Evolutionary conservation across 2,888 invertebrate species (phyloP), one percentile per base, ranked within the genome.

Genomic region (Drosophila paranaensis): DNA sequence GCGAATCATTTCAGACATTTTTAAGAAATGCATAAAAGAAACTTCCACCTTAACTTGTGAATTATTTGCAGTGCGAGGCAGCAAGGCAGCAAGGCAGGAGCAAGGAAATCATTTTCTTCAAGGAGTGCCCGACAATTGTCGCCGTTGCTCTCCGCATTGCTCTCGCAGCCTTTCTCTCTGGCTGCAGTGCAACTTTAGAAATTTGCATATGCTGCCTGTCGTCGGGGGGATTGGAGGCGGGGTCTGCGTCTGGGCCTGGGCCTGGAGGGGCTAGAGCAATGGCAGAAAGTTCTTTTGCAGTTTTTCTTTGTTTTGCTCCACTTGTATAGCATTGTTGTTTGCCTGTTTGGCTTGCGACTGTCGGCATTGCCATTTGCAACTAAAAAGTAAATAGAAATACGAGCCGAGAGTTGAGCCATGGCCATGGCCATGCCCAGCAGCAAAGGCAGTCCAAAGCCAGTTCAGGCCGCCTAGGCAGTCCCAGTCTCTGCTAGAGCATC

Each of bases 171-270:
- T 69, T 77, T 67, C 72, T 60, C n/a, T 60, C n/a, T 46, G 64
- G 48, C 63, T 81, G 63, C 74, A 14, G 56, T 42, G 42, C 20
- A 61, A 60, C 63, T 70, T 80, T 60, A 37, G 42, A 83, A 73
- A 84, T 88, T 84, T 84, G 88, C 83, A 84, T 84, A 88, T 84
- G 88, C 88, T 77, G 88, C 71, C 75, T 77, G 77, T 87, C 85
- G 76, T 53, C 78, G 66, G 25, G 62, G 43, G 39, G 57, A 20
- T 33, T 14, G 50, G 13, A 25, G 51, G 25, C n/a, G 14, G 30
- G 13, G n/a, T n/a, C n/a, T n/a, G n/a, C n/a, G n/a, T n/a, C n/a
- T n/a, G n/a, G n/a, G n/a, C n/a, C n/a, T n/a, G n/a, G n/a, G 16
- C 16, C 1, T 3, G 27, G 27, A 9, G n/a, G 40, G 11, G 16